A percentile compares a stretch with the other conserved stretches of the same genome.
These are phyloP conservation scores for Himalopsyche anomala DNA, from an alignment of 2,888 invertebrate species.

Conservation along the genomic window DNA sequence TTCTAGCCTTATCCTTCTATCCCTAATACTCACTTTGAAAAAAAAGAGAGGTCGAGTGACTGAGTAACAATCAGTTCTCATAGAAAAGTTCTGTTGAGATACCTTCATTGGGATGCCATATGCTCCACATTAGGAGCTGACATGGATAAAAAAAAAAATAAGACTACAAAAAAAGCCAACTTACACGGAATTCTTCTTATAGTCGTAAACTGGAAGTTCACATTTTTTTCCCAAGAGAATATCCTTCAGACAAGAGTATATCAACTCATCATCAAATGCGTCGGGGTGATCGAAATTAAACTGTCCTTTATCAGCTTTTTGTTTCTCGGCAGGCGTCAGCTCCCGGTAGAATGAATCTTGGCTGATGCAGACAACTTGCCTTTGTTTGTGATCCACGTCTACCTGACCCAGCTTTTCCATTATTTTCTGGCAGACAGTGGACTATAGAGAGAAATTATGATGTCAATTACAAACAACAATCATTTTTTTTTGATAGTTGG, in stretches of 20 bases:
- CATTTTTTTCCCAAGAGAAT: conserved; percentile 92
- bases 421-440: conserved; percentile 98
- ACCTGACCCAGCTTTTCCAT: conserved; percentile 97
- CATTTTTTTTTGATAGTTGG: too few relatives aligned
- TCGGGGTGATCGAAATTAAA: conserved; percentile 99
- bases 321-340: conserved; percentile 86
- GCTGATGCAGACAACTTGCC: conserved; percentile 95
- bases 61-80: too few relatives aligned
- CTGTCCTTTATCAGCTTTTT: conserved; percentile 90
- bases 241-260: conserved; percentile 87
- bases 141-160: too few relatives aligned
- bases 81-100: too few relatives aligned
- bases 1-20: too few relatives aligned
- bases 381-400: conserved; percentile 90
- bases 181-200: conserved; percentile 92
- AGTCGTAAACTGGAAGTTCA: conserved; percentile 95
- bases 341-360: conserved; percentile 98
- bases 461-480: background rate
- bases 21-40: too few relatives aligned
- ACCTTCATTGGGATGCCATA: too few relatives aligned
- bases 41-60: too few relatives aligned
- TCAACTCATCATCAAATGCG: conserved; percentile 94
- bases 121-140: too few relatives aligned
- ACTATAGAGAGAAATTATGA: conserved; percentile 77
- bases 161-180: conserved; percentile 66